These are phyloP conservation scores for Ips typographus DNA, from an alignment of 1,140 invertebrate species.

Conservation along the genomic window DNA sequence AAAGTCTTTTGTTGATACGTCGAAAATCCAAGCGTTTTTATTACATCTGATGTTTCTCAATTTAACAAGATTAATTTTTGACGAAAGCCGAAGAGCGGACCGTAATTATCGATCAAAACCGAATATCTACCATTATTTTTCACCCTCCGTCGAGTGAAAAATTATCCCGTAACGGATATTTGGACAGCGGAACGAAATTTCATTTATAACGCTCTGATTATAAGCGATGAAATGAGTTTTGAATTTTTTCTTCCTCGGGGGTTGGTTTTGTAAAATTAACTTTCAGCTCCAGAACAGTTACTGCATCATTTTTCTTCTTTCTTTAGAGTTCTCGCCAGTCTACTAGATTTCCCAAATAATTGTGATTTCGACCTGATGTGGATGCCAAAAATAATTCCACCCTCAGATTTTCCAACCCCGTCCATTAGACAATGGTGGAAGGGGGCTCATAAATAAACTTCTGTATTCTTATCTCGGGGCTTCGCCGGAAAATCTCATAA, in stretches of 20 bases:
- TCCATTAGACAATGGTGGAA: neutral
- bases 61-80: conserved; percentile 14
- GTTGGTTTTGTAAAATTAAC: neutral
- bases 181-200: conserved; percentile 7
- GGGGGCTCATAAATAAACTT: conserved; percentile 18
- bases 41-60: conserved; percentile 9
- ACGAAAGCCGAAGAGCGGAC: neutral
- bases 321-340: no score
- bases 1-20: no score
- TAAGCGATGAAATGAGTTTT: conserved; percentile 1
- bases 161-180: conserved; percentile 8
- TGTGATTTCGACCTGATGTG: no score
- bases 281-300: neutral
- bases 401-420: no score
- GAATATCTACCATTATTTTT: conserved; percentile 12
- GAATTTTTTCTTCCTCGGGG: neutral
- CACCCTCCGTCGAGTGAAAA: conserved; percentile 10
- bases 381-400: no score
- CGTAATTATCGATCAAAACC: conserved; percentile 11
- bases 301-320: neutral
- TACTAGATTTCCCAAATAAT: no score
- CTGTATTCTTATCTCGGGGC: conserved; percentile 11
- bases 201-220: conserved; percentile 5
- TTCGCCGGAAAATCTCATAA: conserved; percentile 28
- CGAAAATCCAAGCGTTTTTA: neutral